Percentiles rank a stretch among this genome's conserved stretches.
phyloP scores from a whole-genome alignment of 2,797 vertebrate species.

The Brotula barbata region DNA sequence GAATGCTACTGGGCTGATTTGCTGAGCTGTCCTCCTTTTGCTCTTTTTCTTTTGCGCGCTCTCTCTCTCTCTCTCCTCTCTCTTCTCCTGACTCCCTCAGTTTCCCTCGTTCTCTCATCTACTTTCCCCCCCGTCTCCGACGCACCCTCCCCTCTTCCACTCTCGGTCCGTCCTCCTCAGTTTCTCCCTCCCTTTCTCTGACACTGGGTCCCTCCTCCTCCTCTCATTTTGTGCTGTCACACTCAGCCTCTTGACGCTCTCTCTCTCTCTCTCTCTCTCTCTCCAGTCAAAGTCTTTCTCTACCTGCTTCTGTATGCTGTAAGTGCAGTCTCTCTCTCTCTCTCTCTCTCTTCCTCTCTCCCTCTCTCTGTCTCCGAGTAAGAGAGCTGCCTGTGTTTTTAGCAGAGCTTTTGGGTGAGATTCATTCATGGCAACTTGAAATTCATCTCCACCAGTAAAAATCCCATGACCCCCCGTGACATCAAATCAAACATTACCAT shows the following conservation, averaged over 20 bases:
- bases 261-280: no score
- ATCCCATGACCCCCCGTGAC: conserved; percentile 61
- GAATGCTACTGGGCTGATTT: conserved; percentile 70
- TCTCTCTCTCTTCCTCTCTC: conserved; percentile 45
- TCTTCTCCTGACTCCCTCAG: conserved; percentile 63
- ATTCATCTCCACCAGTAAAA: conserved; percentile 67
- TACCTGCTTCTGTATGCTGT: conserved; percentile 77
- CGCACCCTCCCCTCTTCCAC: conserved; percentile 9
- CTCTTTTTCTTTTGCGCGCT: conserved; percentile 26
- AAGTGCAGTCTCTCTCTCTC: conserved; percentile 65
- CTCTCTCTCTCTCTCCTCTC: conserved; percentile 45
- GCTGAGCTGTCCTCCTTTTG: conserved; percentile 64
- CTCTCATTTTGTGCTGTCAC: conserved; percentile 62
- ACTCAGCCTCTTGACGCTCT: conserved; percentile 67
- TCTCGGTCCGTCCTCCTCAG: conserved; percentile 3
- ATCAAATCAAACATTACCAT: conserved; percentile 42
- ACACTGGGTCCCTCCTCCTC: conserved; percentile 53
- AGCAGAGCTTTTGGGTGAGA: conserved; percentile 57
- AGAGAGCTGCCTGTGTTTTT: conserved; percentile 71
- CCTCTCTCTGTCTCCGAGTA: conserved; percentile 39
- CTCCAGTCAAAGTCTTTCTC: conserved; percentile 71
- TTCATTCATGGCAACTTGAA: conserved; percentile 67
- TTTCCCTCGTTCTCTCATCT: conserved; percentile 61
- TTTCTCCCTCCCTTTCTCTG: conserved; percentile 55
- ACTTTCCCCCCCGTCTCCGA: conserved; percentile 46